Conservation (phyloP, 2,888 invertebrate genomes). For the Sinelater perroti region DNA sequence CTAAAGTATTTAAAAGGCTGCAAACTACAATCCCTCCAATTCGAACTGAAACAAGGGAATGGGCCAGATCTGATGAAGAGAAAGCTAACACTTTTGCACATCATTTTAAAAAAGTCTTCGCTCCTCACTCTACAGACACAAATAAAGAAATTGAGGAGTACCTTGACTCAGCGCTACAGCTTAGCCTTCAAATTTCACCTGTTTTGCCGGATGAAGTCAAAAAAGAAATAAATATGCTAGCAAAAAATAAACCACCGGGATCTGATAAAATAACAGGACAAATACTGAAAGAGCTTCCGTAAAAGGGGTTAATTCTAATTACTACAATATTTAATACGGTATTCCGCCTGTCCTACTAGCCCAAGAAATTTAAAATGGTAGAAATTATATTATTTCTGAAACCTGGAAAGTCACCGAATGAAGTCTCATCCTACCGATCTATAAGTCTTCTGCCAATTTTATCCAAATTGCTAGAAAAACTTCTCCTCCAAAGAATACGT, state of each 20-base stretch:
- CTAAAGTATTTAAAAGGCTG: conserved; percentile 1
- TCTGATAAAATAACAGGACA: background rate
- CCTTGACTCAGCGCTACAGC: background rate
- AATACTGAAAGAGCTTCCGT: background rate
- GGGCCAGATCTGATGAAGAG: background rate
- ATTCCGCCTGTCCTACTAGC: background rate
- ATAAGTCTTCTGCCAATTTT: background rate
- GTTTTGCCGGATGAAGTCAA: background rate
- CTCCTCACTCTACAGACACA: background rate
- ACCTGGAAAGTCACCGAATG: background rate
- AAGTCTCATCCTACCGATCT: background rate
- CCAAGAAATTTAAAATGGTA: background rate
- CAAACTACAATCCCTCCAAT: background rate
- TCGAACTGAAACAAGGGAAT: conserved; percentile 7
- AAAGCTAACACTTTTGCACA: background rate
- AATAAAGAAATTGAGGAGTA: background rate
- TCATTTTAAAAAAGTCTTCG: conserved; percentile 5
- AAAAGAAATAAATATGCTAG: background rate
- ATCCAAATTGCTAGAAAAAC: too few relatives aligned
- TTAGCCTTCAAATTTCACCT: conserved; percentile 1
- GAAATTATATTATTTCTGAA: background rate
- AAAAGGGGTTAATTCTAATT: background rate
- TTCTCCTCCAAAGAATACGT: too few relatives aligned
- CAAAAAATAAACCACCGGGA: conserved; percentile 1
- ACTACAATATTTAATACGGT: background rate